Conservation (phyloP, 2,888 invertebrate genomes). For the Orthosia incerta region DNA sequence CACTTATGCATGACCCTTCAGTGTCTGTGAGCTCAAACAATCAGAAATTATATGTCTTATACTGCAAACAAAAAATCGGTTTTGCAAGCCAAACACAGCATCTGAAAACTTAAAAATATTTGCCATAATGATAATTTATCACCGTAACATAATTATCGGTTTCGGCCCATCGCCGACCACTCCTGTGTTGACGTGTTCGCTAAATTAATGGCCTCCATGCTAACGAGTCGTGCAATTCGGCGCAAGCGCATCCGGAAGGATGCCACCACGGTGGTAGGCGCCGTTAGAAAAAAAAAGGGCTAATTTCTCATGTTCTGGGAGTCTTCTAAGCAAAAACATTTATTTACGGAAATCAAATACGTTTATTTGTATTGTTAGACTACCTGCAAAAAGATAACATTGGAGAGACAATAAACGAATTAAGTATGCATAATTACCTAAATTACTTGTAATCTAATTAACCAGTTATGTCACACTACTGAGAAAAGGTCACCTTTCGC, state of each 20-base stretch:
- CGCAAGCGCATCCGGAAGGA: slow-evolving; percentile 78
- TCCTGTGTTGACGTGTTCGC: slow-evolving; percentile 82
- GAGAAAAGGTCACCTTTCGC: too few relatives aligned
- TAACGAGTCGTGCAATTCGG: slow-evolving; percentile 81
- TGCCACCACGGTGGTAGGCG: slow-evolving; percentile 62
- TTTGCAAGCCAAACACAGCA: not conserved
- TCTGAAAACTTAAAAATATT: slow-evolving; percentile 42
- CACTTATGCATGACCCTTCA: not conserved
- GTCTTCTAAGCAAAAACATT: too few relatives aligned
- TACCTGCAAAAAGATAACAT: too few relatives aligned
- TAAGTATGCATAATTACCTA: too few relatives aligned
- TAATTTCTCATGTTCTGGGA: slow-evolving; percentile 8
- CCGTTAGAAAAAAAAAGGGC: slow-evolving; percentile 33
- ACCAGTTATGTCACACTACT: too few relatives aligned
- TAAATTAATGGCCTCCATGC: slow-evolving; percentile 78
- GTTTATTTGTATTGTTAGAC: too few relatives aligned
- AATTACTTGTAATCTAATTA: too few relatives aligned
- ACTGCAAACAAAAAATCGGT: not conserved
- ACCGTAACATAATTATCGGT: slow-evolving; percentile 72
- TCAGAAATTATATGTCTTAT: not conserved
- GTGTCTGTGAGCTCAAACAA: not conserved
- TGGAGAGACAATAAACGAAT: too few relatives aligned
- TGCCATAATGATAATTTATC: slow-evolving; percentile 54
- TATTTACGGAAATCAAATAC: too few relatives aligned
- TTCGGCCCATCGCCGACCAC: slow-evolving; percentile 78